A percentile compares a stretch with the other conserved stretches of the same genome.
phyloP scores from a whole-genome alignment of 2,888 invertebrate genomes.

The Lomographa bimaculata region DNA sequence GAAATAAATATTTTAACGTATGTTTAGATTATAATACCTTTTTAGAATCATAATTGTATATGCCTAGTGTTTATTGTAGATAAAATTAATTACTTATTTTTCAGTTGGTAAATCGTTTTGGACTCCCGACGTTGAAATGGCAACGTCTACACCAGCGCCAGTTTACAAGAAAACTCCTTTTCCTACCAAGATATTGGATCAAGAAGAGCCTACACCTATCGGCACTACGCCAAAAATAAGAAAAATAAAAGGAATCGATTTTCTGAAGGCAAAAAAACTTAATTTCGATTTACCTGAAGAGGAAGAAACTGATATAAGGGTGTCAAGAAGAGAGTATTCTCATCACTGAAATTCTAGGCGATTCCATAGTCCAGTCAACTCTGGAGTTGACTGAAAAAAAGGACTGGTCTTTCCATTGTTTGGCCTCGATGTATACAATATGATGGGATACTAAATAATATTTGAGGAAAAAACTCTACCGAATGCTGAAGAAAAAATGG shows the following conservation, averaged over 20 bases:
- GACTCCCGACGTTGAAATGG: constrained; percentile 25
- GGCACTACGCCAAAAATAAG: constrained; percentile 35
- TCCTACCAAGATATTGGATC: constrained; percentile 15
- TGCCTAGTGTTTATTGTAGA: too few species aligned
- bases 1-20: too few species aligned
- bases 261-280: constrained; percentile 29
- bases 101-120: constrained; percentile 21
- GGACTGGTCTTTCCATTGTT: constrained; percentile 7
- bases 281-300: constrained; percentile 42
- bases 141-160: not conserved
- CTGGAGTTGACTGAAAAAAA: too few species aligned
- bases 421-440: too few species aligned
- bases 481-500: too few species aligned
- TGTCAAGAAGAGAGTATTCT: too few species aligned
- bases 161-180: constrained; percentile 25
- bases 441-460: too few species aligned
- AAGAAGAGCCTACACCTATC: constrained; percentile 10
- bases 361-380: too few species aligned
- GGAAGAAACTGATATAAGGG: constrained; percentile 2
- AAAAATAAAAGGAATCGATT: constrained; percentile 27
- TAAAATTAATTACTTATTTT: constrained; percentile 6
- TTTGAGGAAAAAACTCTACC: too few species aligned
- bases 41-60: too few species aligned
- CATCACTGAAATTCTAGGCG: too few species aligned
- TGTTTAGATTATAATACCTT: too few species aligned